Evolutionary conservation across 2,797 vertebrate genomes (phyloP).

Genomic region (Crocidura indochinensis): DNA sequence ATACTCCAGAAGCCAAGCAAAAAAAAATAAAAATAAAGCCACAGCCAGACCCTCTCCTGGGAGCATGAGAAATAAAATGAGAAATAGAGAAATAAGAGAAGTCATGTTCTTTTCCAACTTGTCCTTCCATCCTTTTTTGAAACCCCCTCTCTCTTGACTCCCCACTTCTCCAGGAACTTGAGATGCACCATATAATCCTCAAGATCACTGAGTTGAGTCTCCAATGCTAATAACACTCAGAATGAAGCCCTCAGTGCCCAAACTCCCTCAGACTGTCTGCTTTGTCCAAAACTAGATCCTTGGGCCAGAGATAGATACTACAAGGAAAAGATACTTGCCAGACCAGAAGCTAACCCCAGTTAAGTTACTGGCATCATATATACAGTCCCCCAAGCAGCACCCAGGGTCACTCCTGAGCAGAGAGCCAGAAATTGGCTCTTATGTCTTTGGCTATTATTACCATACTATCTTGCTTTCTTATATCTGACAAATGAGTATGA

Average conservation of each 20-base stretch:
- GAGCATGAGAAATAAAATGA: not conserved
- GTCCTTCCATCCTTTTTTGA: not conserved
- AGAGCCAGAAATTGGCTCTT: too few species aligned
- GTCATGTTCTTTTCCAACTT: not conserved
- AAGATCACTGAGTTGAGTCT: not conserved
- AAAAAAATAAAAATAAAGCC: slow-evolving; percentile 66
- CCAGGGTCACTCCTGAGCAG: too few species aligned
- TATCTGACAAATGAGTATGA: too few species aligned
- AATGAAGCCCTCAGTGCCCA: not conserved
- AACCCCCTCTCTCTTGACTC: not conserved
- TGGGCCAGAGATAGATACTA: too few species aligned
- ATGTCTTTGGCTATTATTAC: too few species aligned
- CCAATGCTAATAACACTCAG: not conserved
- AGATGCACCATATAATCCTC: not conserved
- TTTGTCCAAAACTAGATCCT: not conserved
- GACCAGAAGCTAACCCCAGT: too few species aligned
- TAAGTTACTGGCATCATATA: too few species aligned
- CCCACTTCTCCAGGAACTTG: too few species aligned
- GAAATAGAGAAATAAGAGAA: not conserved
- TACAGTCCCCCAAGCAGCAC: too few species aligned
- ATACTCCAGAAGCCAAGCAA: slow-evolving; percentile 38
- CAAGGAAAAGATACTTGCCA: not conserved
- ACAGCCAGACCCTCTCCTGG: not conserved
- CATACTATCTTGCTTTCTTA: too few species aligned
- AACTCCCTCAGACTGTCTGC: not conserved